Evolutionary conservation across 1,140 invertebrate genomes (phyloP), one percentile per base, ranked within the genome.

Genomic region (Drosophila ercepeae): DNA sequence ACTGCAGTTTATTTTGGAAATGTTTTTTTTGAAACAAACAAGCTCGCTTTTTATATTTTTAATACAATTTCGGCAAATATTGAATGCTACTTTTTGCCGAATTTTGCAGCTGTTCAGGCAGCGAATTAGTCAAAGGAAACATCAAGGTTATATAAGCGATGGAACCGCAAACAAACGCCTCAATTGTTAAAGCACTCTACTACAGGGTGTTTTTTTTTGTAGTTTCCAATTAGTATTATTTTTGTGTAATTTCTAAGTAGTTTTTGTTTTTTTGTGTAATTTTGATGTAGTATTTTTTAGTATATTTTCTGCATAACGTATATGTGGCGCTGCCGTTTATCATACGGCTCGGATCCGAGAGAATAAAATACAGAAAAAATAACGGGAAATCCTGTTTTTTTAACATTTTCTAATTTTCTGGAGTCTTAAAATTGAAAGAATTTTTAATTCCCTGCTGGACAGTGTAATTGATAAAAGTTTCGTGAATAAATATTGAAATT

Each of bases 101-200:
- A 61, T 64, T 70, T 63, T 58, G 68, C 82, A 88, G 82, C 82
- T 86, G 82, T 86, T 70, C 41, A 18, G 18, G 4, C 51, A 14
- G 36, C 50, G 51, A 67, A 53, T 53, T 36, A 67, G 50, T 54
- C 54, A 60, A 71, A 74, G 70, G 45, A 74, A 77, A 52, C 77
- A 82, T 82, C 77, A 88, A 86, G 76, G 82, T 88, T 86, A 81
- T 88, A 86, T 88, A 88, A 79, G 53, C 72, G 68, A 65, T 58
- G 55, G 23, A 61, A 23, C 25, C 32, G 36, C 52, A 67, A 61
- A 61, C 54, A 61, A 75, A 51, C 19, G 53, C 75, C 51, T 29
- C 53, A 82, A 71, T 78, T 75, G 70, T 74, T 49, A 48, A 52
- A 50, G 57, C 74, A 84, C 71, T 78, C 4, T 0, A 6, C 73